Base-by-base conservation (phyloP, 2,113 vertebrate species). In the Paralichthys olivaceus region DNA sequence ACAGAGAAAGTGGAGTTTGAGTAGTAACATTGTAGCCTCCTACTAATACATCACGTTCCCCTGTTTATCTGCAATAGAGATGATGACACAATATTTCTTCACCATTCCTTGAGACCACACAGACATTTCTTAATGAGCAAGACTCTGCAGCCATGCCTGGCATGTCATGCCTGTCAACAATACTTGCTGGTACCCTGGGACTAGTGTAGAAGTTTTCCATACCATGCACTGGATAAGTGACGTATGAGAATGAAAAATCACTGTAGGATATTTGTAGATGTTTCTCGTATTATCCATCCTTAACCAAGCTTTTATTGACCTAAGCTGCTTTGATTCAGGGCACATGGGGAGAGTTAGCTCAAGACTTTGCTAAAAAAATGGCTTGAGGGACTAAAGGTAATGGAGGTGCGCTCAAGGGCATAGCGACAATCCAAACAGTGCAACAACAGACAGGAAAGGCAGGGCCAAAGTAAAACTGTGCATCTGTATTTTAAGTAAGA, bases 401-500 rank as follows among this genome's bases (percentile, higher is more conserved):
- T n/a, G 61, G 13, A 58, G 49, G 49, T 57, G 74, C 1, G 59
- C 72, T 82, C 55, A 40, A 49, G 45, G 45, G 77, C 88, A 93
- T 93, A 93, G 94, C 93, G 95, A 95, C 93, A 6, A 84, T 79
- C 76, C 71, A 93, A 87, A 95, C 87, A 95, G 81, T 87, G 43
- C 34, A 72, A 84, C 82, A 88, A 91, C 47, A 88, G 68, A 83
- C 79, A 89, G 61, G 11, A 65, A 26, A 69, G 8, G 25, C 55
- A 77, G 61, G 19, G 60, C 20, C 6, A 66, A 66, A 63, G 55
- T 0, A 62, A 82, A 53, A 66, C 54, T 49, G 7, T 49, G 57
- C 56, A 69, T 57, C n/a, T 66, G 25, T 0, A 59, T 69, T n/a
- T 66, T n/a, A 45, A 62, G 28, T 22, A 54, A 47, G 54, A 62